Conservation (phyloP, 2,888 invertebrate genomes). For the Emesis russula region DNA sequence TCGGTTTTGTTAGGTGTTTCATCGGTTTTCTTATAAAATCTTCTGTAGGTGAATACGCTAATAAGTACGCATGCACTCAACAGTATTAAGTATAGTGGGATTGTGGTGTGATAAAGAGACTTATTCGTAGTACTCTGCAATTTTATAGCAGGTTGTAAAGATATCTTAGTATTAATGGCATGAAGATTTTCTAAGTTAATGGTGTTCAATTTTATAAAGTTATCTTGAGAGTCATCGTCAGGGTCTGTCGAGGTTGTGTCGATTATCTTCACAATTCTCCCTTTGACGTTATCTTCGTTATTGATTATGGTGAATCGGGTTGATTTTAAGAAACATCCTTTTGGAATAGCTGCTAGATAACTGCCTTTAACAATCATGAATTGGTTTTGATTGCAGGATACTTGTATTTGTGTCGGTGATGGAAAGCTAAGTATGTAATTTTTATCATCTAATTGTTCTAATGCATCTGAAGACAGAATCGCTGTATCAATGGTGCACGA, state of each 20-base stretch:
- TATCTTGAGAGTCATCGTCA: neutral
- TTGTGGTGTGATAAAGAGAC: constrained; percentile 3
- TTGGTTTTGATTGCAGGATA: neutral
- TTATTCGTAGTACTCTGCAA: neutral
- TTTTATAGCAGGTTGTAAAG: neutral
- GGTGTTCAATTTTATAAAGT: neutral
- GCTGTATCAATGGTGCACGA: neutral
- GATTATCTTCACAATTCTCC: neutral
- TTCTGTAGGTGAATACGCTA: neutral
- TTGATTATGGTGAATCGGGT: neutral
- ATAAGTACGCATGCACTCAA: neutral
- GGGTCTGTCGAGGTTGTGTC: neutral
- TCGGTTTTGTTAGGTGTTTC: too few species aligned
- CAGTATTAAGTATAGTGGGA: neutral
- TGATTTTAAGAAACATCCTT: neutral
- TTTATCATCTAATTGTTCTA: neutral
- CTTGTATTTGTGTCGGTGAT: too few species aligned
- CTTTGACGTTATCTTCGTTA: neutral
- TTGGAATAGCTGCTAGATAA: neutral
- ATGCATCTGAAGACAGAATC: neutral
- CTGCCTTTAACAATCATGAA: neutral
- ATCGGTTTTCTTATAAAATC: too few species aligned
- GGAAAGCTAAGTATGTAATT: too few species aligned
- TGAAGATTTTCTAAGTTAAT: too few species aligned
- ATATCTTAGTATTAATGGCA: neutral